Base-by-base conservation (phyloP, 1,140 invertebrate genomes). In the Drosophila ananassae region DNA sequence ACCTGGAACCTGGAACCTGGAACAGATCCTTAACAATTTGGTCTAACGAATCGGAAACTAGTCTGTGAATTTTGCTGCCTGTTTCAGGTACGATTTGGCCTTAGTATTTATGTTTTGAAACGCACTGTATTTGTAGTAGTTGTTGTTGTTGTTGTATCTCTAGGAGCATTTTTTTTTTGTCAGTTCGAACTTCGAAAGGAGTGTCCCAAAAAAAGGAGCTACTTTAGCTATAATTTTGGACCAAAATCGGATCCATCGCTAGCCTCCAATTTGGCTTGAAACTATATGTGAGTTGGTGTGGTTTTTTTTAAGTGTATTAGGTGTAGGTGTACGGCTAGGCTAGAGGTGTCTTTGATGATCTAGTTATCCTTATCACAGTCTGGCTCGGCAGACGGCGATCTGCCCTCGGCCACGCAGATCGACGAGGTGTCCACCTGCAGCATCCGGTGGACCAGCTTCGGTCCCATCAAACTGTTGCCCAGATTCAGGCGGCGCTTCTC, bases 281-380 rank as follows among this genome's bases (percentile, higher is more conserved):
- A 17, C 1, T 17, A 17, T 17, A 17, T 0, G 17, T 17, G 17
- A 17, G 17, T 17, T 17, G 17, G 17, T 17, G 17, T 17, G 17
- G 17, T 17, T 0, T 17, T 17, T 17, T 17, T 17, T 17, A 17
- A 17, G 17, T 17, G n/a, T 12, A 30, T 9, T 10, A 2, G 30
- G 13, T 9, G 21, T 28, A 28, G 25, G 5, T 6, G 25, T 28
- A 28, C 5, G 24, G 24, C 17, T 17, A 17, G 17, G 17, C 17
- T 17, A 17, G 17, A 17, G 17, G 24, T 2, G 24, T 25, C 24
- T 25, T 25, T 25, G 24, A 25, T 7, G 10, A 41, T n/a, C 6
- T 50, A 50, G 12, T 6, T 28, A 5, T 9, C 17, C 12, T 28
- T 66, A 66, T 66, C 62, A 66, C 62, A 66, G 62, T 30, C 22